phyloP scores from a whole-genome alignment of 2,113 vertebrate genomes.

The Todiramphus chloris region DNA sequence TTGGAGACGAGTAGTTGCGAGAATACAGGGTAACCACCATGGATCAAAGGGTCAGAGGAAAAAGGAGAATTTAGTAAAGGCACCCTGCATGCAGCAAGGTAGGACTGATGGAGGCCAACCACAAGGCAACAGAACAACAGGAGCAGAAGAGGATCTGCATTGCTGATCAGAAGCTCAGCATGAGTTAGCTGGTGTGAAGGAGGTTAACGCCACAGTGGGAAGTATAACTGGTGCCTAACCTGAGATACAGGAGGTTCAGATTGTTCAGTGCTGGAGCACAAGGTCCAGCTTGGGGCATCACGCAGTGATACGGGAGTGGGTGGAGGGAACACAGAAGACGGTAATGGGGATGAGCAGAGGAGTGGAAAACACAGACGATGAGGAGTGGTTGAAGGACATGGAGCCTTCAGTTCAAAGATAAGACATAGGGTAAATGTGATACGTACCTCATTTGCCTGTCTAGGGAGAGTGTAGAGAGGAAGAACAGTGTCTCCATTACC shows the following conservation, averaged over 20 bases:
- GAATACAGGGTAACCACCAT: not conserved
- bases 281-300: not conserved
- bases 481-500: not conserved
- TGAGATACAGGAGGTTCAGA: not conserved
- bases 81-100: accelerated
- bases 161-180: not conserved
- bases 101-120: not conserved
- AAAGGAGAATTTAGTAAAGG: not conserved
- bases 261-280: not conserved
- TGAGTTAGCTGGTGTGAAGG: not conserved
- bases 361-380: not conserved
- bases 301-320: accelerated
- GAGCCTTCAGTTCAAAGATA: not conserved
- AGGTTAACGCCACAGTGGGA: not conserved
- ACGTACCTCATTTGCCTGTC: not conserved
- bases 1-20: not conserved
- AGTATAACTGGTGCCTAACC: not conserved
- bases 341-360: not conserved
- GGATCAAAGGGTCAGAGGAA: accelerated
- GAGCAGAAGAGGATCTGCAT: not conserved
- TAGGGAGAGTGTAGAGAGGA: not conserved
- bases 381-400: not conserved
- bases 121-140: not conserved
- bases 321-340: not conserved
- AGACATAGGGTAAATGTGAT: not conserved